phyloP scores from a whole-genome alignment of 2,797 vertebrate species.

The Sebastes flavidus region DNA sequence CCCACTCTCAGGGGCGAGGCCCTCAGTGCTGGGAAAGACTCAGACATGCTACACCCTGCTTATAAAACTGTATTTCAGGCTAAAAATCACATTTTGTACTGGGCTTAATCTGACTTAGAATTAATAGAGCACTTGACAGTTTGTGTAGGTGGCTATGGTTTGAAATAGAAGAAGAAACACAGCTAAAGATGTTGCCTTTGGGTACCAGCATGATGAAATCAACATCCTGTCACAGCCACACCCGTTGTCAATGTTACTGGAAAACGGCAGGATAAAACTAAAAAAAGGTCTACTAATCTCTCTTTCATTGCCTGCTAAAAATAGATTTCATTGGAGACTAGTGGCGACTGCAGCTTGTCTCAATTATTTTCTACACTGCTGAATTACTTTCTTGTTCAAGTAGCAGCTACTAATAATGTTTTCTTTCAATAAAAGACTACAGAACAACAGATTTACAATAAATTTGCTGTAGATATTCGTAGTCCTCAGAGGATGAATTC shows the following conservation, averaged over 20 bases:
- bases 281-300: not conserved
- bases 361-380: not conserved
- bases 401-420: not conserved
- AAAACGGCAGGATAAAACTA: not conserved
- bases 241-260: not conserved
- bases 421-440: not conserved
- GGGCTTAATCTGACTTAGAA: not conserved
- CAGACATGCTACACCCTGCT: constrained; percentile 46
- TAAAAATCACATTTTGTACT: constrained; percentile 1
- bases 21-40: constrained; percentile 12
- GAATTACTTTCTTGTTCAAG: not conserved
- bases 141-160: not conserved
- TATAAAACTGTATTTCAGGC: constrained; percentile 37
- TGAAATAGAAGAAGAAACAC: constrained; percentile 4
- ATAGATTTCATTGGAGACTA: not conserved
- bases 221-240: constrained; percentile 8
- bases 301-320: not conserved
- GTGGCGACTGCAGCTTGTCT: not conserved
- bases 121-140: not conserved
- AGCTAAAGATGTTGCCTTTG: not conserved
- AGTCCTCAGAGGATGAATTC: not conserved
- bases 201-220: not conserved
- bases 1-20: constrained; percentile 27
- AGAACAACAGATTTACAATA: not conserved
- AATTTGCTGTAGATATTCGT: not conserved